Evolutionary conservation across 2,888 invertebrate genomes (phyloP).

Genomic region (Chelonus formosanus): DNA sequence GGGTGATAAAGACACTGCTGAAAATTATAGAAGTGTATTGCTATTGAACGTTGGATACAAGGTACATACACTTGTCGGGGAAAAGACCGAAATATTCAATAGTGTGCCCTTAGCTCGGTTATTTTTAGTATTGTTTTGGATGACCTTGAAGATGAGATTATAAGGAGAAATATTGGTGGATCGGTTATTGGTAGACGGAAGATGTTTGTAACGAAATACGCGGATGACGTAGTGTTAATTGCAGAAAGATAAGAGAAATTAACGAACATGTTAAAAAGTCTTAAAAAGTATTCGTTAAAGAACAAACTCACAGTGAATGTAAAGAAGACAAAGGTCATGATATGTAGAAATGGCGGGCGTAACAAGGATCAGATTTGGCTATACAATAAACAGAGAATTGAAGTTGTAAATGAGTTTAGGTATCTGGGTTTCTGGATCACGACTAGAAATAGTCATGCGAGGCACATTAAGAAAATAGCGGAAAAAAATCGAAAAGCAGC

Average conservation of each 20-base stretch:
- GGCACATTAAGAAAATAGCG: slow-evolving; percentile 3
- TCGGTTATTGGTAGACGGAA: slow-evolving; percentile 29
- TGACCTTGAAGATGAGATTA: too few species aligned
- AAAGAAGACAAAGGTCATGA: slow-evolving; percentile 35
- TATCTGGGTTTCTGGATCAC: slow-evolving; percentile 32
- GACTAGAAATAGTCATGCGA: neutral
- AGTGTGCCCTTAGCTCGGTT: neutral
- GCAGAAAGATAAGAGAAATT: slow-evolving; percentile 29
- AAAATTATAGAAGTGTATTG: too few species aligned
- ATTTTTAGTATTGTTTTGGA: neutral
- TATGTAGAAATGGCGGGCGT: slow-evolving; percentile 33
- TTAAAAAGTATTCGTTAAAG: slow-evolving; percentile 25
- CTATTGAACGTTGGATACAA: too few species aligned
- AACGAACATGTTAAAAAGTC: slow-evolving; percentile 26
- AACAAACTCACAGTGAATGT: slow-evolving; percentile 30
- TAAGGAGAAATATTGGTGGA: slow-evolving; percentile 27
- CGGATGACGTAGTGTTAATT: slow-evolving; percentile 37
- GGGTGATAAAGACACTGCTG: too few species aligned
- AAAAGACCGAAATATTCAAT: too few species aligned
- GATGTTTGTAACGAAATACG: slow-evolving; percentile 29
- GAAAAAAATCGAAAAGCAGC: slow-evolving; percentile 9
- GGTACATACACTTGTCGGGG: too few species aligned
- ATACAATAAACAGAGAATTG: slow-evolving; percentile 24
- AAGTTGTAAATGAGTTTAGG: slow-evolving; percentile 33
- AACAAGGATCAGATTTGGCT: too few species aligned